Evolutionary conservation across 2,888 invertebrate genomes (phyloP).

Genomic region (Mimas tiliae): DNA sequence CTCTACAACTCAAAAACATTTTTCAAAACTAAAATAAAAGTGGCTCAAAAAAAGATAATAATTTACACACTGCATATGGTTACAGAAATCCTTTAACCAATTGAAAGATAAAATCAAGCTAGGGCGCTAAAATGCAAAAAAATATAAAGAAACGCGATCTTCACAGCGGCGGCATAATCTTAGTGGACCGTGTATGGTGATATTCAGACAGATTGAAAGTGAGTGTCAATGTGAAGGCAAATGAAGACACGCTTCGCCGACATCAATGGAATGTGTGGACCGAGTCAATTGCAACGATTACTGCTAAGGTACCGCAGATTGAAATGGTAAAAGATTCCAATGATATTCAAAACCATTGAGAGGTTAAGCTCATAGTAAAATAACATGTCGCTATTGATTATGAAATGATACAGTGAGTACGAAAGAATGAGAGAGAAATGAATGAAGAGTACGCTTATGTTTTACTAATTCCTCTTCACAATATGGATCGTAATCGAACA

Average conservation of each 20-base stretch:
- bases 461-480: too few relatives aligned
- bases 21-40: too few relatives aligned
- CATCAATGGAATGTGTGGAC: slow-evolving; percentile 19
- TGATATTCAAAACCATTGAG: not conserved
- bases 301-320: not conserved
- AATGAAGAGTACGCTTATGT: too few relatives aligned
- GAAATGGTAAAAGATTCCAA: not conserved
- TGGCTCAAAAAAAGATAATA: too few relatives aligned
- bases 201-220: slow-evolving; percentile 19
- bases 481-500: too few relatives aligned
- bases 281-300: slow-evolving; percentile 8
- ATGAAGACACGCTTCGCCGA: slow-evolving; percentile 17
- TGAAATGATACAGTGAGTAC: too few relatives aligned
- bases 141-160: not conserved
- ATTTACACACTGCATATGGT: too few relatives aligned
- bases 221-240: slow-evolving; percentile 23
- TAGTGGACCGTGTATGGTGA: slow-evolving; percentile 1
- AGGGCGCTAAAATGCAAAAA: not conserved
- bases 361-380: too few relatives aligned
- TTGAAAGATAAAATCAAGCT: not conserved
- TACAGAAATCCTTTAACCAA: not conserved
- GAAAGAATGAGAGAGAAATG: too few relatives aligned
- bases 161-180: slow-evolving; percentile 2
- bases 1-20: too few relatives aligned
- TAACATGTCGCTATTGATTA: too few relatives aligned